Evolutionary conservation across 1,140 invertebrate species (phyloP), one percentile per base, ranked within the genome.

Genomic region (Octopus bimaculoides): DNA sequence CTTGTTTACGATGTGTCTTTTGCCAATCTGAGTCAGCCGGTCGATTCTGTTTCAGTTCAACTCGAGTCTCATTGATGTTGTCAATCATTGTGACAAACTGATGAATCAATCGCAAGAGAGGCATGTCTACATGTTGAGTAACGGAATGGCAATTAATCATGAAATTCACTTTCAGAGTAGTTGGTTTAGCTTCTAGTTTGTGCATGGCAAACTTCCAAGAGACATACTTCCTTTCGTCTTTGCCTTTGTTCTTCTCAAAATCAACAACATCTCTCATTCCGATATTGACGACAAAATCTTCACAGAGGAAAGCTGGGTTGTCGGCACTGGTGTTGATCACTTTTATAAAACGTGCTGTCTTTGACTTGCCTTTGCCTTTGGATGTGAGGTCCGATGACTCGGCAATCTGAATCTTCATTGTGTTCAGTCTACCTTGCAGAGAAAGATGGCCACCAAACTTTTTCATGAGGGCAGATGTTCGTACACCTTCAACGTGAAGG

Each of bases 21-120:
- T 85, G 82, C 87, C 86, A 87, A 41, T 86, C 84, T 1, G 79
- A 52, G 10, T 81, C 79, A 5, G 84, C 81, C 5, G 80, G 76
- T 52, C 86, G 84, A 75, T 84, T 85, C 80, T 92, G 90, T 81
- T 91, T 89, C 76, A 98, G 91, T 84, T 97, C 96, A 85, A 94
- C 94, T 88, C 96, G 95, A 3, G 97, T 98, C 86, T 97, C 96
- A 86, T 97, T 96, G 5, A 98, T 96, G 91, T 98, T 98, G 89
- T 97, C 96, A 90, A 98, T 97, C 96, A 99, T 98, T 82, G 97
- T 97, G 83, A 94, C 96, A 83, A 99, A 97, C 91, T 99, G 97
- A 91, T 98, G 96, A 66, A 98, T 91, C 52, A 99, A 91, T 79
- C 97, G 91, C 52, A 99, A 89, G 61, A 99, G 90, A 0, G 97